Conservation (phyloP, 2,113 vertebrate genomes). For the Zapus hudsonius region DNA sequence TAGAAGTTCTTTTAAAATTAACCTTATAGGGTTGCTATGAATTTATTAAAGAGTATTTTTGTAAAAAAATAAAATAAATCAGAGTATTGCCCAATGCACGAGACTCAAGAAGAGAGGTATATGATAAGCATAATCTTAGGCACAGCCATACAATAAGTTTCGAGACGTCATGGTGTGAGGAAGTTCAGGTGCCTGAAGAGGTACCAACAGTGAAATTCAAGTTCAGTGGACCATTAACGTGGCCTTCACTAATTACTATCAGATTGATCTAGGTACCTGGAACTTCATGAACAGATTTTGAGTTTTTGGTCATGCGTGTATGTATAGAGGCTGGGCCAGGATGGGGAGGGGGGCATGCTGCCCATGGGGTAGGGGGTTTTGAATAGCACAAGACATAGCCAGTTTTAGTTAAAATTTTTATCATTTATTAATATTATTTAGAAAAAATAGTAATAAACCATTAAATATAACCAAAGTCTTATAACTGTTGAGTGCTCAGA, state of each 20-base stretch:
- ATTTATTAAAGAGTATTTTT: neutral
- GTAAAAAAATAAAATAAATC: neutral
- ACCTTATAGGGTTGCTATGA: neutral
- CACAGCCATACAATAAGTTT: neutral
- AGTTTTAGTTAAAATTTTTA: neutral
- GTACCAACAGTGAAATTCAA: rapidly evolving
- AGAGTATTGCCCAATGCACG: neutral
- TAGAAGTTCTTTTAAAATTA: neutral
- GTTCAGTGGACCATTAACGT: rapidly evolving
- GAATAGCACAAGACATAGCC: no score
- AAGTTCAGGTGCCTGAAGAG: neutral
- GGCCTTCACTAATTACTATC: no score
- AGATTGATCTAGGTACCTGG: no score
- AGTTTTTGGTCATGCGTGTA: neutral
- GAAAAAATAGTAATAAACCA: neutral
- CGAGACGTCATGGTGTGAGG: neutral
- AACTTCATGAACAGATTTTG: neutral
- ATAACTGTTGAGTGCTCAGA: neutral
- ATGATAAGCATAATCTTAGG: neutral
- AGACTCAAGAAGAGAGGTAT: neutral
- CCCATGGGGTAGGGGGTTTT: no score
- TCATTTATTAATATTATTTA: neutral
- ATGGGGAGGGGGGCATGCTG: no score
- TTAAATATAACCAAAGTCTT: neutral
- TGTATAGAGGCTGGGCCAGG: no score